Percentiles rank a stretch among this genome's conserved stretches.
Evolutionary conservation across 2,113 vertebrate genomes (phyloP).

Genomic region (Megaptera novaeangliae): DNA sequence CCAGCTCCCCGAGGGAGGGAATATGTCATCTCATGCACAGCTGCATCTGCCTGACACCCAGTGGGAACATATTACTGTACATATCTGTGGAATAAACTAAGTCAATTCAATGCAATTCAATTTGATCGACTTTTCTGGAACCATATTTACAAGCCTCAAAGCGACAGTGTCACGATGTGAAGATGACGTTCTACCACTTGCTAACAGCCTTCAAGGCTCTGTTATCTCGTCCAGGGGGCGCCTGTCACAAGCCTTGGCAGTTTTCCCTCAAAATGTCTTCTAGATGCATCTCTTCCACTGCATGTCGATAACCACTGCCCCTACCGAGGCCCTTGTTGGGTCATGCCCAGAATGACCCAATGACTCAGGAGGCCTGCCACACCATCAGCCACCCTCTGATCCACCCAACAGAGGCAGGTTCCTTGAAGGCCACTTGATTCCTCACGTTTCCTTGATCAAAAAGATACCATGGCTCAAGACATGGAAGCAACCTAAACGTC

Average conservation of each 20-base stretch:
- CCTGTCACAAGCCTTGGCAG: neutral
- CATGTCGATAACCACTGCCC: rapidly evolving
- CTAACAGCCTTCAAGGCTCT: neutral
- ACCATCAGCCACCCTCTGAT: neutral
- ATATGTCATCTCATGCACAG: neutral
- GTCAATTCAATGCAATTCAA: neutral
- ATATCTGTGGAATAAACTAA: neutral
- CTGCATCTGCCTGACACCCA: neutral
- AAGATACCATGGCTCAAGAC: neutral
- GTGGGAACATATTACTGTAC: neutral
- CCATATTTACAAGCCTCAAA: neutral
- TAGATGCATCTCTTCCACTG: neutral
- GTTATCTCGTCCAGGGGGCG: neutral
- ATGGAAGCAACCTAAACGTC: no score
- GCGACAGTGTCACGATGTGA: neutral
- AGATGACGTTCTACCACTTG: neutral
- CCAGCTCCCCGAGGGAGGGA: neutral
- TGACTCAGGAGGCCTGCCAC: neutral
- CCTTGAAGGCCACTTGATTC: neutral
- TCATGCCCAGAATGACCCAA: no score
- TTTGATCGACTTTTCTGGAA: neutral
- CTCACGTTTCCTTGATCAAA: neutral
- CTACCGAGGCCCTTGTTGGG: neutral
- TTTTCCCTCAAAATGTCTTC: neutral
- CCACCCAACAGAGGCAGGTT: neutral